These are phyloP conservation scores for Lamprotornis superbus DNA, from an alignment of 2,113 vertebrate genomes.

Conservation along the genomic window DNA sequence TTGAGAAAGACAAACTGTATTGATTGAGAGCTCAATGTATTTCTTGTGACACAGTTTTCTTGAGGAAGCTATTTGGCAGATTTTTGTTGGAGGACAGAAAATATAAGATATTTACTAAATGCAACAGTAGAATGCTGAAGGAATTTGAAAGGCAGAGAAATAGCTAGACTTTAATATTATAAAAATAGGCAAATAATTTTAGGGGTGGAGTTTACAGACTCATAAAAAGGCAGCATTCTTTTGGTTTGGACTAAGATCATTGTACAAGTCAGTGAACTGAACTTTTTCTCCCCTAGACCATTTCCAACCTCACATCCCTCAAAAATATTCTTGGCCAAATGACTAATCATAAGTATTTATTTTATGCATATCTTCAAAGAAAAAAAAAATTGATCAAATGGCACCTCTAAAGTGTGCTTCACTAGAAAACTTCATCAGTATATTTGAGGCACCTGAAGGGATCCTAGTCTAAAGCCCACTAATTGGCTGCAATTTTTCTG, in stretches of 20 bases:
- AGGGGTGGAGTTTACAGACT: neutral
- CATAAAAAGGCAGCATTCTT: neutral
- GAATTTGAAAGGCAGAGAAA: neutral
- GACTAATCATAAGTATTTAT: slow-evolving; percentile 32
- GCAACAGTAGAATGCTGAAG: neutral
- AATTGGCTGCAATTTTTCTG: neutral
- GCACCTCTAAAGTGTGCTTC: neutral
- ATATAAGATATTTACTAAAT: slow-evolving; percentile 1
- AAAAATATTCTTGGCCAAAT: slow-evolving; percentile 23
- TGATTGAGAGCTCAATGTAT: slow-evolving; percentile 25
- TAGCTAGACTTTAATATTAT: neutral
- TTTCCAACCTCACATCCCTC: slow-evolving; percentile 48
- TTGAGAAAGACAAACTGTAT: slow-evolving; percentile 44
- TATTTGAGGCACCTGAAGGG: neutral
- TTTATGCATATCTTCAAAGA: slow-evolving; percentile 3
- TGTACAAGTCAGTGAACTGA: neutral
- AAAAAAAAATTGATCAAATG: neutral
- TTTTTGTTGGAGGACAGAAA: slow-evolving; percentile 33
- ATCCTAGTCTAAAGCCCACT: neutral
- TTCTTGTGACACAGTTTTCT: slow-evolving; percentile 28
- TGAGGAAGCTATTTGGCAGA: neutral
- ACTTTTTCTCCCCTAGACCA: neutral
- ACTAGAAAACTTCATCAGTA: neutral
- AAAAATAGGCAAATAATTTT: neutral
- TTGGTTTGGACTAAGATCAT: slow-evolving; percentile 17